Evolutionary conservation across 1,140 invertebrate genomes (phyloP).

Genomic region (Diorhabda elongata): DNA sequence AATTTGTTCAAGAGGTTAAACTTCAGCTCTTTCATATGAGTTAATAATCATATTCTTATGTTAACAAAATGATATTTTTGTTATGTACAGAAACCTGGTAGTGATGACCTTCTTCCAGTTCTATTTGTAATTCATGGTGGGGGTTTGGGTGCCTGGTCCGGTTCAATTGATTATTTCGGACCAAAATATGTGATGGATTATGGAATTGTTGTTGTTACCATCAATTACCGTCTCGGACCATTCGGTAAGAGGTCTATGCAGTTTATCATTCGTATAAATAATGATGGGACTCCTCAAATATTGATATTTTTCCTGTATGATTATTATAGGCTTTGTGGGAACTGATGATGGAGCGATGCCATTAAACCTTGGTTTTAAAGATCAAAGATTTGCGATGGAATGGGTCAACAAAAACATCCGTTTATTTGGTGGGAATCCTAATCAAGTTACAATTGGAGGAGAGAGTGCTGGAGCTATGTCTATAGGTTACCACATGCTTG

Average conservation of each 20-base stretch:
- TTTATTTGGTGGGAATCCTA: slow-evolving; percentile 2
- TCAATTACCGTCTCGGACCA: slow-evolving; percentile 53
- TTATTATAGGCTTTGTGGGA: not conserved
- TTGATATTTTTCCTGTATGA: not conserved
- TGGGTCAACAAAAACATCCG: slow-evolving; percentile 4
- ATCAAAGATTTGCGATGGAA: slow-evolving; percentile 2
- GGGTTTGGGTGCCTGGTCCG: slow-evolving; percentile 15
- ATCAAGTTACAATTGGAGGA: slow-evolving; percentile 4
- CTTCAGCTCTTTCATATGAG: too few species aligned
- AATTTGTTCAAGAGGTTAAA: too few species aligned
- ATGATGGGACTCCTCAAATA: too few species aligned
- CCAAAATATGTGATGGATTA: slow-evolving; percentile 25
- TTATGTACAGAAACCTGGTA: slow-evolving; percentile 4
- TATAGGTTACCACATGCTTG: not conserved
- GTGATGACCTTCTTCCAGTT: slow-evolving; percentile 10
- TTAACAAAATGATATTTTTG: too few species aligned
- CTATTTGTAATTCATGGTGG: slow-evolving; percentile 26
- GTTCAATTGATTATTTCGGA: slow-evolving; percentile 47
- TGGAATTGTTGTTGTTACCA: slow-evolving; percentile 23
- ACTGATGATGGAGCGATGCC: not conserved
- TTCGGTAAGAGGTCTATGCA: slow-evolving; percentile 47
- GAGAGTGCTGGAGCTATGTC: slow-evolving; percentile 4
- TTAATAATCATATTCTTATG: too few species aligned
- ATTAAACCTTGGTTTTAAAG: not conserved
- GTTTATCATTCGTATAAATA: too few species aligned